Conservation (phyloP, 2,797 vertebrate species). For the Distichodus sexfasciatus region DNA sequence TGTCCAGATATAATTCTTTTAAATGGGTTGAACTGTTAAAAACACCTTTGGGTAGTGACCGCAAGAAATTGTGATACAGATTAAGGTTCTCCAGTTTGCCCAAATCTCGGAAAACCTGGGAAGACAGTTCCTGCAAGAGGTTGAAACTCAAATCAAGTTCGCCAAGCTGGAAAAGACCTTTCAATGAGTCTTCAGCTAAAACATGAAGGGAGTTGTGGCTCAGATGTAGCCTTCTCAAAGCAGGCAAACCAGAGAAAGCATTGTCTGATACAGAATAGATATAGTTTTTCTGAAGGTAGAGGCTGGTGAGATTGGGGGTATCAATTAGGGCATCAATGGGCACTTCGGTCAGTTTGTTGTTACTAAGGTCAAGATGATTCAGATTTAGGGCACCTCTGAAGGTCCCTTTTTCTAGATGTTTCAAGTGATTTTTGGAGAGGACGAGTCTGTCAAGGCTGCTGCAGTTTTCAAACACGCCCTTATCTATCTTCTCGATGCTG, state of each 20-base stretch:
- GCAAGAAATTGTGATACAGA: slow-evolving; percentile 62
- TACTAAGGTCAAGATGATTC: slow-evolving; percentile 60
- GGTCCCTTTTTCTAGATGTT: slow-evolving; percentile 27
- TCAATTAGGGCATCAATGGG: slow-evolving; percentile 52
- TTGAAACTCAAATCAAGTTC: slow-evolving; percentile 63
- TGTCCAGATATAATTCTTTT: slow-evolving; percentile 61
- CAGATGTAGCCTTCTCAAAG: slow-evolving; percentile 53
- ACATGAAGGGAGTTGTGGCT: slow-evolving; percentile 55
- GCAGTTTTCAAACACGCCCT: slow-evolving; percentile 55
- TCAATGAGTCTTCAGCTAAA: slow-evolving; percentile 55
- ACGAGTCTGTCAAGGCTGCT: slow-evolving; percentile 52
- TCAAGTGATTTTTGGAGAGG: slow-evolving; percentile 60
- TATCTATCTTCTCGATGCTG: slow-evolving; percentile 51
- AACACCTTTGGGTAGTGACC: slow-evolving; percentile 42
- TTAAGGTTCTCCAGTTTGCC: slow-evolving; percentile 54
- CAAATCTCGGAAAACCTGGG: slow-evolving; percentile 50
- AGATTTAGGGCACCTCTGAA: slow-evolving; percentile 56
- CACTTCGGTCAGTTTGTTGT: slow-evolving; percentile 54
- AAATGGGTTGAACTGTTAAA: slow-evolving; percentile 57
- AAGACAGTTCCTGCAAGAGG: slow-evolving; percentile 51
- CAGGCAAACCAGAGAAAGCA: slow-evolving; percentile 51
- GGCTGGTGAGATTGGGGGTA: slow-evolving; percentile 38
- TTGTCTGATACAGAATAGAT: slow-evolving; percentile 53
- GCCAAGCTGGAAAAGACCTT: slow-evolving; percentile 50
- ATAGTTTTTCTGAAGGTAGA: slow-evolving; percentile 59